These are phyloP conservation scores for Agriopis leucophaearia DNA, from an alignment of 2,888 invertebrate species.

Conservation along the genomic window DNA sequence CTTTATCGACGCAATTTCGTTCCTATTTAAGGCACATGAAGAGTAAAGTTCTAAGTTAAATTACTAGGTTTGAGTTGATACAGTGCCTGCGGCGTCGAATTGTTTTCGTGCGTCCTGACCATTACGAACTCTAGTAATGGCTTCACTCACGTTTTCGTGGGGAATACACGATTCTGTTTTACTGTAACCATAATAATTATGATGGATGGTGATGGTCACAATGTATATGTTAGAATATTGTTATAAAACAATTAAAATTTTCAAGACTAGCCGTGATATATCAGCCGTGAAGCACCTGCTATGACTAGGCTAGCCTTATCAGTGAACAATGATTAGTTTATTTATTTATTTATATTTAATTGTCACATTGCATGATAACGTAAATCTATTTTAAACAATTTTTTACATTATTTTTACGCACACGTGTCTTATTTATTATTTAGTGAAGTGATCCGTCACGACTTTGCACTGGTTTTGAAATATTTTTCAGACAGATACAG, in stretches of 20 bases:
- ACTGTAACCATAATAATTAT: conserved; percentile 8
- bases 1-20: neutral
- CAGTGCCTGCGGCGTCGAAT: neutral
- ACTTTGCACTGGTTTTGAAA: too few species aligned
- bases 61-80: conserved; percentile 1
- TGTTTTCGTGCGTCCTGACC: conserved; percentile 26
- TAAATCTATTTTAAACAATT: too few species aligned
- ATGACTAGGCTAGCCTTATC: too few species aligned
- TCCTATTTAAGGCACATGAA: neutral
- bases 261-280: neutral
- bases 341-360: neutral
- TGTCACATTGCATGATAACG: too few species aligned
- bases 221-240: neutral
- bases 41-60: neutral
- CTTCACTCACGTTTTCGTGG: conserved; percentile 22
- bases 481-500: too few species aligned
- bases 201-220: neutral
- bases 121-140: conserved; percentile 28
- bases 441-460: too few species aligned
- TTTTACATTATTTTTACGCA: too few species aligned
- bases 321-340: neutral
- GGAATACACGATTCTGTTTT: conserved; percentile 28
- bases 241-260: neutral
- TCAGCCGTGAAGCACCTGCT: too few species aligned
- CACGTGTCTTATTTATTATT: too few species aligned